phyloP scores from a whole-genome alignment of 2,888 invertebrate species.

The Glyphotaelius pellucidus region DNA sequence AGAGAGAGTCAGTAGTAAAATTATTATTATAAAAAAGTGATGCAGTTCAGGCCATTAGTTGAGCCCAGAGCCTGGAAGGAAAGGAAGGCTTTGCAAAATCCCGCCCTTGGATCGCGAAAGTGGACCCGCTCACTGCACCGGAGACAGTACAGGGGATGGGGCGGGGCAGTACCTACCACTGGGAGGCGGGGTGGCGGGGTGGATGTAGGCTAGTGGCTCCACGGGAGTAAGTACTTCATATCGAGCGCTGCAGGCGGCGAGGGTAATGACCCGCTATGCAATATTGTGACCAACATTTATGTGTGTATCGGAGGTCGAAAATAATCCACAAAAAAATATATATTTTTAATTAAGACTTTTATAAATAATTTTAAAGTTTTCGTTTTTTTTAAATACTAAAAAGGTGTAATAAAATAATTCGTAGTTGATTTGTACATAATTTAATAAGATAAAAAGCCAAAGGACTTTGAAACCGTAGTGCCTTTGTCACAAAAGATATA shows the following conservation, averaged over 20 bases:
- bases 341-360: no score
- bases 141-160: background rate
- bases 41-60: background rate
- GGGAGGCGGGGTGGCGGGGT: background rate
- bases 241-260: constrained; percentile 38
- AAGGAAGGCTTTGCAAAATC: background rate
- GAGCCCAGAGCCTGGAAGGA: background rate
- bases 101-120: background rate
- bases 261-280: constrained; percentile 30
- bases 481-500: no score
- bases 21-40: background rate
- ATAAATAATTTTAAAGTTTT: no score
- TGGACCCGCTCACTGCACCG: constrained; percentile 2
- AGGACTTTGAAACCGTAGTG: no score
- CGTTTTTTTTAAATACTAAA: no score
- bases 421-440: no score
- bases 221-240: background rate
- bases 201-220: constrained; percentile 2
- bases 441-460: no score
- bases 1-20: background rate
- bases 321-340: background rate
- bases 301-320: background rate
- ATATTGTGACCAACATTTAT: constrained; percentile 26
- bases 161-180: background rate
- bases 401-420: no score